Evolutionary conservation across 2,113 vertebrate genomes (phyloP).

Genomic region (Anser brachyrhynchus): DNA sequence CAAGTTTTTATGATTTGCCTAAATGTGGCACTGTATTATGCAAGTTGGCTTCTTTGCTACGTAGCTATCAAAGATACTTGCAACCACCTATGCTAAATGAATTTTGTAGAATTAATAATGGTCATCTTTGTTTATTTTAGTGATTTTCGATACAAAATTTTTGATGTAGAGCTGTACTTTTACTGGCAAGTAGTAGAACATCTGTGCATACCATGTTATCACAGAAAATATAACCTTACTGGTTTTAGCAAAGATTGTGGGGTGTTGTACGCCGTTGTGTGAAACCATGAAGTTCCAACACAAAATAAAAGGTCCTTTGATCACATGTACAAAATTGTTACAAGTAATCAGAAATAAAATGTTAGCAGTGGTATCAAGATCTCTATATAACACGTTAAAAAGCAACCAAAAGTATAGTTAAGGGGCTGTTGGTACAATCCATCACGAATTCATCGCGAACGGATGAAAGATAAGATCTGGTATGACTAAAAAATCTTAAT

Average conservation of each 20-base stretch:
- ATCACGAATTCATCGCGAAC: background rate
- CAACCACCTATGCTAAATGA: slow-evolving; percentile 50
- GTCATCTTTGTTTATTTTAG: slow-evolving; percentile 1
- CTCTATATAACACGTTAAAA: background rate
- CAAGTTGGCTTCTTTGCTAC: slow-evolving; percentile 42
- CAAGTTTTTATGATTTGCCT: slow-evolving; percentile 8
- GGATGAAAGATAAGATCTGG: background rate
- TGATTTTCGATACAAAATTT: background rate
- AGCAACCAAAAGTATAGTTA: background rate
- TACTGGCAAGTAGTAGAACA: slow-evolving; percentile 9
- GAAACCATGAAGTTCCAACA: background rate
- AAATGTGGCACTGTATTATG: slow-evolving; percentile 28
- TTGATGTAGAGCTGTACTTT: background rate
- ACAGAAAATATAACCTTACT: slow-evolving; percentile 11
- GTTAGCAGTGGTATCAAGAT: background rate
- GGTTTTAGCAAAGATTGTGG: background rate
- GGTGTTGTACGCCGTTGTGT: background rate
- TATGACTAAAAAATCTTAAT: background rate
- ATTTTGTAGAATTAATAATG: background rate
- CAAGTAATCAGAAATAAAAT: background rate
- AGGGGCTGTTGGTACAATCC: background rate
- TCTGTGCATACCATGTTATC: background rate
- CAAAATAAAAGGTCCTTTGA: background rate
- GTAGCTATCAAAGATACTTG: slow-evolving; percentile 55
- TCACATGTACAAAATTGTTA: background rate